phyloP scores from a whole-genome alignment of 2,888 invertebrate genomes.

The Protodeltote pygarga region DNA sequence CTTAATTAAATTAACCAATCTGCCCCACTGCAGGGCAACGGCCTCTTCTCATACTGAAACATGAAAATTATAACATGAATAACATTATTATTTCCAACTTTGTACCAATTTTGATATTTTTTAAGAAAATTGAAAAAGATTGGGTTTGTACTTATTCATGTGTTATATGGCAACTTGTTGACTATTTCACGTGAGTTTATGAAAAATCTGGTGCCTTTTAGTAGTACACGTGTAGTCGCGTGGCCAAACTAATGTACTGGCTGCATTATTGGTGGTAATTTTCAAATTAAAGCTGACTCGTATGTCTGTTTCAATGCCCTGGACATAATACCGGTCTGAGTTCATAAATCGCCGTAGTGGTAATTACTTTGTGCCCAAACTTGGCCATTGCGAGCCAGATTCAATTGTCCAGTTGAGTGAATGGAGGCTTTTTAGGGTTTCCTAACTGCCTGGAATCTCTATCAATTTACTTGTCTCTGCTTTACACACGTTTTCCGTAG shows the following conservation, averaged over 20 bases:
- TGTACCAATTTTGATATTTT: no score
- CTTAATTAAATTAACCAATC: no score
- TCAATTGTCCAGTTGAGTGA: slow-evolving; percentile 43
- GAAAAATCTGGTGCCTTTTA: slow-evolving; percentile 27
- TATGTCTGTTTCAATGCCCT: slow-evolving; percentile 22
- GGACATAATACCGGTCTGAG: slow-evolving; percentile 27
- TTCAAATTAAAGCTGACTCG: background rate
- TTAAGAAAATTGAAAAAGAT: no score
- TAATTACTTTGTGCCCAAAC: slow-evolving; percentile 38
- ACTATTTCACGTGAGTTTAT: slow-evolving; percentile 47
- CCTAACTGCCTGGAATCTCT: slow-evolving; percentile 34
- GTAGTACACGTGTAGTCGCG: slow-evolving; percentile 18
- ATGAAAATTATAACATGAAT: no score
- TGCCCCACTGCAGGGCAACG: no score
- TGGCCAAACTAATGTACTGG: slow-evolving; percentile 1
- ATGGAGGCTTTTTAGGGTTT: slow-evolving; percentile 42
- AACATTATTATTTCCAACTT: no score
- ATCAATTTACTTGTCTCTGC: slow-evolving; percentile 20
- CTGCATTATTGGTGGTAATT: slow-evolving; percentile 7
- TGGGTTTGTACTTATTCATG: no score
- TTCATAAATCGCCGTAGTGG: slow-evolving; percentile 35
- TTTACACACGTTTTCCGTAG: slow-evolving; percentile 15
- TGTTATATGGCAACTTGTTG: no score
- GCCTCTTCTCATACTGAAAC: no score
- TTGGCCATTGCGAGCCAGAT: slow-evolving; percentile 31